phyloP scores from a whole-genome alignment of 2,797 vertebrate species.

The Ciconia nigra region DNA sequence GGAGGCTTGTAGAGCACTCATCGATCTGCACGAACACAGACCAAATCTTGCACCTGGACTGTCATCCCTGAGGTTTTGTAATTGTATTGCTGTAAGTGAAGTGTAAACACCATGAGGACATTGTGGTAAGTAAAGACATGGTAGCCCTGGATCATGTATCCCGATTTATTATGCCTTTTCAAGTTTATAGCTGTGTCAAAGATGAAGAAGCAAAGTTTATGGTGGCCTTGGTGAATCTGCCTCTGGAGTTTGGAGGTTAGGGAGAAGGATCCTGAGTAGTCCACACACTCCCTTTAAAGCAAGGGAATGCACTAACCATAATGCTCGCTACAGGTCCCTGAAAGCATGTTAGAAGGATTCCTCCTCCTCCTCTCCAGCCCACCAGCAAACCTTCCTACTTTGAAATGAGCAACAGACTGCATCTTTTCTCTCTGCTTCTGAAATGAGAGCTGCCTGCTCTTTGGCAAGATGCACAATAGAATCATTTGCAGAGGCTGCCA shows the following conservation, averaged over 20 bases:
- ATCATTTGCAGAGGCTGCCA: neutral
- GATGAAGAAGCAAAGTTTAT: neutral
- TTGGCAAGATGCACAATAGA: neutral
- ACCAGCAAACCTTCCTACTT: neutral
- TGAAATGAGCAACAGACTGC: neutral
- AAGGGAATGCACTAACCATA: neutral
- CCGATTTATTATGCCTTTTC: neutral
- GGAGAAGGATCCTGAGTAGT: neutral
- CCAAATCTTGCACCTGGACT: neutral
- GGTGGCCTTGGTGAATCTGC: neutral
- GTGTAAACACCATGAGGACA: neutral
- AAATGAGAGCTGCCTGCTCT: neutral
- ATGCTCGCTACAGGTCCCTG: fast-evolving
- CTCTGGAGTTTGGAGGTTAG: neutral
- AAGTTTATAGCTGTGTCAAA: neutral
- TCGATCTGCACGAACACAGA: neutral
- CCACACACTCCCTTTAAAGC: neutral
- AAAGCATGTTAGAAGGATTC: neutral
- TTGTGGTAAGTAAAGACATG: neutral
- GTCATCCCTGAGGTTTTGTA: neutral
- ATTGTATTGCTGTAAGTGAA: neutral
- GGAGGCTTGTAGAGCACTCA: neutral
- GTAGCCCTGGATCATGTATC: neutral
- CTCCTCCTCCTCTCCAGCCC: neutral
- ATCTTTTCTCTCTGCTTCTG: neutral